Percentiles rank a stretch among this genome's conserved stretches.
These are phyloP conservation scores for Syndactyla subalaris DNA, from an alignment of 2,797 vertebrate genomes.

Conservation along the genomic window DNA sequence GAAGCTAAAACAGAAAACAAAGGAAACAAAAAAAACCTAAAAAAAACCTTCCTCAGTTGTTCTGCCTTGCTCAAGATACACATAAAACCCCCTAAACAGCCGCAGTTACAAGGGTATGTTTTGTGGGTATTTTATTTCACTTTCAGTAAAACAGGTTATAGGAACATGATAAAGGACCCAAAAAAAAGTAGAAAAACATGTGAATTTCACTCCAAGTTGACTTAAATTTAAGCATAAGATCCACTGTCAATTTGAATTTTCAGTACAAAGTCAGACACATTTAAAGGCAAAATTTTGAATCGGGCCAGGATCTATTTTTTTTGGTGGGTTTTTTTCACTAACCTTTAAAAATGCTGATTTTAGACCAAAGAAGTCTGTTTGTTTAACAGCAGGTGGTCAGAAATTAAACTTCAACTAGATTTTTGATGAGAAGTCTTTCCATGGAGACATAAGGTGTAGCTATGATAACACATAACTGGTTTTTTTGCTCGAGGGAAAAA, in stretches of 20 bases:
- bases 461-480: fast-evolving
- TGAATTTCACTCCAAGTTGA: neutral
- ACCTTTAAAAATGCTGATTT: neutral
- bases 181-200: neutral
- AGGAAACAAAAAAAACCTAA: neutral
- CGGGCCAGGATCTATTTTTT: neutral
- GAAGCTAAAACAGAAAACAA: neutral
- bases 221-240: neutral
- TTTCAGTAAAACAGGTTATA: neutral
- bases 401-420: neutral
- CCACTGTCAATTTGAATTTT: neutral
- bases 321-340: neutral
- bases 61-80: neutral
- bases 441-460: neutral
- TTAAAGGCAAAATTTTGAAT: neutral
- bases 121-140: neutral
- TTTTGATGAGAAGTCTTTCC: neutral
- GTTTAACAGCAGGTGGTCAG: neutral
- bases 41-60: neutral
- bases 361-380: neutral
- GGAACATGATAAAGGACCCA: neutral
- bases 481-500: neutral
- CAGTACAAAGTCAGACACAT: neutral
- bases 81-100: fast-evolving
- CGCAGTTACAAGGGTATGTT: neutral